phyloP scores from a whole-genome alignment of 2,797 vertebrate genomes.

The Pseudopleuronectes americanus region DNA sequence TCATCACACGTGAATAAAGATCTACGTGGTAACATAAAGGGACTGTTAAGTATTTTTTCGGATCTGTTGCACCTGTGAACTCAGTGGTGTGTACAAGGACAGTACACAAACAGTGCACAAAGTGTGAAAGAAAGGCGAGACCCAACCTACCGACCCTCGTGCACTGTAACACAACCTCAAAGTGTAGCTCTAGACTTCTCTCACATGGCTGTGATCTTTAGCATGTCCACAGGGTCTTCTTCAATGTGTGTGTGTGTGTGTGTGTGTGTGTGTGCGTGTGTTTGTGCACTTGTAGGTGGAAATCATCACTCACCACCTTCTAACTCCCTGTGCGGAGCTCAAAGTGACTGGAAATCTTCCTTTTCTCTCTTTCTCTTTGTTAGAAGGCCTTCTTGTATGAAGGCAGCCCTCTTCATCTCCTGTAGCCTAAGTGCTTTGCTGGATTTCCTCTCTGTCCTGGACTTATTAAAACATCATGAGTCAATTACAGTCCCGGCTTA shows the following conservation, averaged over 20 bases:
- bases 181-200: slow-evolving; percentile 68
- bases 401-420: slow-evolving; percentile 19
- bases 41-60: slow-evolving; percentile 35
- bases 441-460: slow-evolving; percentile 42
- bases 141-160: slow-evolving; percentile 15
- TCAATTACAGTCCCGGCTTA: slow-evolving; percentile 66
- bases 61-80: slow-evolving; percentile 57
- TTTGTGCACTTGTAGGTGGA: slow-evolving; percentile 43
- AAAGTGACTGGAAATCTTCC: slow-evolving; percentile 43
- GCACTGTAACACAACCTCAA: slow-evolving; percentile 59
- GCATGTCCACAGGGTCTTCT: slow-evolving; percentile 49
- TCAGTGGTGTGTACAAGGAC: slow-evolving; percentile 3
- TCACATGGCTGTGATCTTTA: slow-evolving; percentile 70
- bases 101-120: slow-evolving; percentile 11
- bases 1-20: slow-evolving; percentile 28
- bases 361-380: slow-evolving; percentile 30
- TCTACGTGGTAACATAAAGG: slow-evolving; percentile 5
- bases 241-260: slow-evolving; percentile 19
- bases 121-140: slow-evolving; percentile 32
- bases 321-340: slow-evolving; percentile 24
- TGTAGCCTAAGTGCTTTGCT: slow-evolving; percentile 57
- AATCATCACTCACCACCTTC: slow-evolving; percentile 62
- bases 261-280: slow-evolving; percentile 41
- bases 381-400: slow-evolving; percentile 30
- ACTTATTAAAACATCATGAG: slow-evolving; percentile 71